Conservation (phyloP, 2,888 invertebrate species). For the Papilio elwesi region DNA sequence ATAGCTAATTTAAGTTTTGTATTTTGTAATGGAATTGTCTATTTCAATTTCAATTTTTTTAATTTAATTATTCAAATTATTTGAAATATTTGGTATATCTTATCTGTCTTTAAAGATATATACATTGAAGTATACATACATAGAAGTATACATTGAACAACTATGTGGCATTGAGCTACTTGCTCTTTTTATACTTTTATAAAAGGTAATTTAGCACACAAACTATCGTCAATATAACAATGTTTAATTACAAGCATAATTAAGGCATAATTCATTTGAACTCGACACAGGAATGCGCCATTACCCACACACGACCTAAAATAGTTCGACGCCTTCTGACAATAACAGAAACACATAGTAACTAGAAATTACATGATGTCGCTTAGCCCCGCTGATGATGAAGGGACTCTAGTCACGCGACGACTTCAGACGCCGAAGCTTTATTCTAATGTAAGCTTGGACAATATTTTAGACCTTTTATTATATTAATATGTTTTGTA, state of each 20-base stretch:
- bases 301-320: conserved; percentile 39
- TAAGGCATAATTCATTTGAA: conserved; percentile 35
- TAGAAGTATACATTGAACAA: too few relatives aligned
- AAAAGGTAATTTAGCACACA: conserved; percentile 6
- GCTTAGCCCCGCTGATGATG: conserved; percentile 71
- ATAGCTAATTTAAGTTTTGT: background rate
- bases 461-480: conserved; percentile 41
- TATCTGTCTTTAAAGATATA: too few relatives aligned
- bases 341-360: conserved; percentile 79
- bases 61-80: too few relatives aligned
- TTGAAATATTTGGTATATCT: too few relatives aligned
- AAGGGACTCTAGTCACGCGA: conserved; percentile 75
- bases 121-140: too few relatives aligned
- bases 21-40: too few relatives aligned
- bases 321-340: conserved; percentile 62
- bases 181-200: conserved; percentile 1
- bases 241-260: conserved; percentile 26
- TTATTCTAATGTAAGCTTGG: conserved; percentile 38
- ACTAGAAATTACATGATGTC: conserved; percentile 79
- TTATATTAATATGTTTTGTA: background rate
- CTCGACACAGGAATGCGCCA: conserved; percentile 23
- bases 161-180: too few relatives aligned
- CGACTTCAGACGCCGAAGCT: conserved; percentile 43
- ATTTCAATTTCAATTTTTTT: too few relatives aligned
- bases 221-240: conserved; percentile 13